Evolutionary conservation across 2,797 vertebrate species (phyloP).

Genomic region (Tinamus major): DNA sequence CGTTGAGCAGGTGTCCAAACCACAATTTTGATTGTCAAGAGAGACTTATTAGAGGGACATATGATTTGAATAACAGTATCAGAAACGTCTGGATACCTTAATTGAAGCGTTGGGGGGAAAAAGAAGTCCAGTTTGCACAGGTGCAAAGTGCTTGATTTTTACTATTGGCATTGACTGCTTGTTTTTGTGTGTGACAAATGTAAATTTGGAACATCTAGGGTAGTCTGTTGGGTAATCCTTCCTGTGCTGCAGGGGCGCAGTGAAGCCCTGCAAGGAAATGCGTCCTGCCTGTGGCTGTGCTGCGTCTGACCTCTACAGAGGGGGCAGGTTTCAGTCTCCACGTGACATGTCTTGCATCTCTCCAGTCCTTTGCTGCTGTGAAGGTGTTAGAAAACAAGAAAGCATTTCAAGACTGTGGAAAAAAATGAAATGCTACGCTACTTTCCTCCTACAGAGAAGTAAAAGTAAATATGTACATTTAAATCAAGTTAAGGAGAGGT

Average conservation of each 20-base stretch:
- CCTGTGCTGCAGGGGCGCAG: background rate
- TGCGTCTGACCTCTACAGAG: background rate
- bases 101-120: background rate
- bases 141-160: background rate
- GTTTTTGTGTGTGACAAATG: background rate
- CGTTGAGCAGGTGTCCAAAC: conserved; percentile 25
- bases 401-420: background rate
- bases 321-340: background rate
- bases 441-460: background rate
- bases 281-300: background rate
- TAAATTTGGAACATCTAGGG: background rate
- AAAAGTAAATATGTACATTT: background rate
- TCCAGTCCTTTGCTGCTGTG: background rate
- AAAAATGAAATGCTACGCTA: background rate
- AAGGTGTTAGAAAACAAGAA: background rate
- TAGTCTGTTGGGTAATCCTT: background rate
- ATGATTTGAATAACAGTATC: conserved; percentile 38
- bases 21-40: background rate
- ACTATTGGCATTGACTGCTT: background rate
- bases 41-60: background rate
- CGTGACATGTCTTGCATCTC: background rate
- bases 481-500: background rate
- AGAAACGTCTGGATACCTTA: background rate
- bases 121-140: background rate
- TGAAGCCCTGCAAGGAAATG: background rate